These are phyloP conservation scores for Micoletzkya japonica DNA, from an alignment of 2,888 invertebrate species.

Conservation along the genomic window DNA sequence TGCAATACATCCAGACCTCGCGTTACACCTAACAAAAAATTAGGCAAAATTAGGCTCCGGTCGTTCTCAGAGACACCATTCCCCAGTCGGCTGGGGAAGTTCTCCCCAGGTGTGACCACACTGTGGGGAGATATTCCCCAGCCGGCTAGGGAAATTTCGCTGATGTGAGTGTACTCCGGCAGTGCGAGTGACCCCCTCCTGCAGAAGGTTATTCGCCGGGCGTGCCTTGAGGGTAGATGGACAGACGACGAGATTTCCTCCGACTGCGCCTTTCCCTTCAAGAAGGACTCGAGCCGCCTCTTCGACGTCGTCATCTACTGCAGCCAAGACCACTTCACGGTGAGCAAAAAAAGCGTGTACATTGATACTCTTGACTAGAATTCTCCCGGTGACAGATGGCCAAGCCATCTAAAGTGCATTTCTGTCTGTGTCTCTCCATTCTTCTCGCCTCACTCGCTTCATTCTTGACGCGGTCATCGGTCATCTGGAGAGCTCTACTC, in stretches of 20 bases:
- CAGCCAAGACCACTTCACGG: conserved; percentile 17
- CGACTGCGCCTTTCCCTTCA: conserved; percentile 23
- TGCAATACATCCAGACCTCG: neutral
- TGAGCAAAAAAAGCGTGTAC: no score
- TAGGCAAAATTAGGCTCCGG: no score
- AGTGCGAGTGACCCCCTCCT: neutral
- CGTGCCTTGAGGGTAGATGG: conserved; percentile 21
- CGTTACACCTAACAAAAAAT: no score
- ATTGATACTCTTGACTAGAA: conserved; percentile 12
- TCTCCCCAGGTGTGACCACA: neutral
- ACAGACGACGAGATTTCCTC: conserved; percentile 7
- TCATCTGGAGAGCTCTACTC: no score
- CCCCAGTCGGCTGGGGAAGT: neutral
- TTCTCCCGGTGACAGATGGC: no score
- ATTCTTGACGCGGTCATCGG: no score
- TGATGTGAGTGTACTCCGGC: neutral
- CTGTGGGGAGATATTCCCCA: neutral
- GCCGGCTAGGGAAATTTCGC: neutral
- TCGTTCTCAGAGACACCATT: no score
- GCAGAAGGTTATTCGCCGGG: conserved; percentile 15
- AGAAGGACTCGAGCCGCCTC: conserved; percentile 4
- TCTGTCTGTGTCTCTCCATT: neutral
- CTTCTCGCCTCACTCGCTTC: no score
- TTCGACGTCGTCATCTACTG: conserved; percentile 25
- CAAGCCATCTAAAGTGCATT: no score